Percentiles rank a stretch among this genome's conserved stretches.
Conservation (phyloP, 1,140 invertebrate genomes). For the Zaprionus ornatus region DNA sequence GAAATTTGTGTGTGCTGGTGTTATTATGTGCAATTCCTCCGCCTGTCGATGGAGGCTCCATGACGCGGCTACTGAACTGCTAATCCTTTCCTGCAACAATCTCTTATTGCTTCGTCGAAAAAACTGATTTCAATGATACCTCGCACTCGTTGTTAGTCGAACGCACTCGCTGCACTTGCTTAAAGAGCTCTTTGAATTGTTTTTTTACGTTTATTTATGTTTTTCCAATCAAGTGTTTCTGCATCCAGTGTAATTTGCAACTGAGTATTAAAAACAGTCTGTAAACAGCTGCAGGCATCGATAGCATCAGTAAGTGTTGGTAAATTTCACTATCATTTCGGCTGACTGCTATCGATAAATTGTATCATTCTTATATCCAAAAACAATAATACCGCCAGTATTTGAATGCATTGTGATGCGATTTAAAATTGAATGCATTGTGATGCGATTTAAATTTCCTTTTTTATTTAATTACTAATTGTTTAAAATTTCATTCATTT, state of each 20-base stretch:
- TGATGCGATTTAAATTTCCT: not conserved
- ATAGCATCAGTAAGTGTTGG: slow-evolving; percentile 20
- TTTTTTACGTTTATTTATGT: slow-evolving; percentile 13
- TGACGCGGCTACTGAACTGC: slow-evolving; percentile 24
- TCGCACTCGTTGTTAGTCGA: not conserved
- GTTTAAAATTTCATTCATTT: too few relatives aligned
- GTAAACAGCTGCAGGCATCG: slow-evolving; percentile 42
- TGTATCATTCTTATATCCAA: not conserved
- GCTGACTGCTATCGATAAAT: slow-evolving; percentile 3
- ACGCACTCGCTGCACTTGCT: not conserved
- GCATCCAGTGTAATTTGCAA: slow-evolving; percentile 25
- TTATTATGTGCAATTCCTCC: slow-evolving; percentile 48
- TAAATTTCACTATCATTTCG: not conserved
- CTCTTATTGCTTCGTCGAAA: slow-evolving; percentile 5
- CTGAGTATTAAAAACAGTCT: slow-evolving; percentile 35
- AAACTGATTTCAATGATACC: not conserved
- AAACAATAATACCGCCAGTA: not conserved
- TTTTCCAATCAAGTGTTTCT: slow-evolving; percentile 13
- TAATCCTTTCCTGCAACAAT: slow-evolving; percentile 11
- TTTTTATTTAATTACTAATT: not conserved
- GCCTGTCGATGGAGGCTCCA: slow-evolving; percentile 66
- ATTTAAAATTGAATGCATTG: not conserved
- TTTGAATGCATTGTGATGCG: not conserved
- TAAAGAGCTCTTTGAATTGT: not conserved
- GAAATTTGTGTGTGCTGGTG: slow-evolving; percentile 62